phyloP scores from a whole-genome alignment of 1,140 invertebrate genomes.

The Macrotrachela quadricornifera region DNA sequence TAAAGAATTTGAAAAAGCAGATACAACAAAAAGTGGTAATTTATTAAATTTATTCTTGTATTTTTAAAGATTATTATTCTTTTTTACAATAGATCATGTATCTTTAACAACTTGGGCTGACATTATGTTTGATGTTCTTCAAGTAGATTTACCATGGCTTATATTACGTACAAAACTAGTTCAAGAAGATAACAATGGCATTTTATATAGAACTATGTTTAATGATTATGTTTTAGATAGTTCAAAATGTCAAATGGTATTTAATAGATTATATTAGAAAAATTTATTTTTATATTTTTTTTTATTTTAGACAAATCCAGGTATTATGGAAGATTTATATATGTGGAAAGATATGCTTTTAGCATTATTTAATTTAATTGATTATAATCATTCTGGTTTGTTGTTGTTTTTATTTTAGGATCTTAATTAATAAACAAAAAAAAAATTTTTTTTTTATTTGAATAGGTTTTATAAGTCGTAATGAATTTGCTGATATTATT shows the following conservation, averaged over 20 bases:
- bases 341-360: constrained; percentile 42
- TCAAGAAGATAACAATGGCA: constrained; percentile 37
- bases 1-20: constrained; percentile 44
- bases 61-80: constrained; percentile 18
- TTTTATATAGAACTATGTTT: constrained; percentile 43
- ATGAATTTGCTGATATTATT: constrained; percentile 69
- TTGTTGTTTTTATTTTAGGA: no score
- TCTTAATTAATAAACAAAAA: no score
- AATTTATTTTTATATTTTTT: constrained; percentile 13
- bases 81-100: constrained; percentile 35
- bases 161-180: constrained; percentile 52
- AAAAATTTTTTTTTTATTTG: no score
- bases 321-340: constrained; percentile 66
- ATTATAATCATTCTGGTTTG: constrained; percentile 38
- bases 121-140: constrained; percentile 48
- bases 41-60: not conserved
- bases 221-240: constrained; percentile 35
- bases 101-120: constrained; percentile 50
- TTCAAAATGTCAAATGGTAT: constrained; percentile 11
- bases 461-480: constrained; percentile 48
- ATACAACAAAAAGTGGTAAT: constrained; percentile 47
- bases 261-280: constrained; percentile 11
- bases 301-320: not conserved
- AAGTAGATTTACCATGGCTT: constrained; percentile 55
- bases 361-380: not conserved